Conservation (phyloP, 2,888 invertebrate genomes). For the Eudasyphora cyanicolor region DNA sequence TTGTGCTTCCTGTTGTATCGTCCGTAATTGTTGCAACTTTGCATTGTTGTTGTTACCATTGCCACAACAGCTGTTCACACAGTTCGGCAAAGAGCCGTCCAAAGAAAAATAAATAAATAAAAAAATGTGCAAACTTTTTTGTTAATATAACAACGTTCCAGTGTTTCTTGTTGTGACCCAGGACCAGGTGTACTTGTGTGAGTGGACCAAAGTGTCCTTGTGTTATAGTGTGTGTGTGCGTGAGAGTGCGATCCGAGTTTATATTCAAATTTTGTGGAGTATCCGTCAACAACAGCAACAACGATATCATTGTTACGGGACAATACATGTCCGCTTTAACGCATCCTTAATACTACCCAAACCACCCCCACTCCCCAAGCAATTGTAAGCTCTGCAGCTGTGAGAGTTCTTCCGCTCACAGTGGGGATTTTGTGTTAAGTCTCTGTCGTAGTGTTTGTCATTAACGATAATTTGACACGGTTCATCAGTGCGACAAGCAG, state of each 20-base stretch:
- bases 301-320: constrained; percentile 28
- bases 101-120: not conserved
- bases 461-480: constrained; percentile 34
- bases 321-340: constrained; percentile 16
- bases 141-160: not conserved
- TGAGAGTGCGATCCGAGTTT: constrained; percentile 3
- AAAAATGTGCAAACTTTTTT: constrained; percentile 9
- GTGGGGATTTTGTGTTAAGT: not conserved
- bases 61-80: not conserved
- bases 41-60: not conserved
- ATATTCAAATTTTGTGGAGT: constrained; percentile 47
- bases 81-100: not conserved
- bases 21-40: not conserved
- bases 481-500: not conserved
- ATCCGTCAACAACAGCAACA: constrained; percentile 41
- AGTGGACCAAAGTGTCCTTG: not conserved
- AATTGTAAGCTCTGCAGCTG: not conserved
- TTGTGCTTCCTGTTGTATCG: too few species aligned
- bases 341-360: not conserved
- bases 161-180: not conserved
- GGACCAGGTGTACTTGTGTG: not conserved
- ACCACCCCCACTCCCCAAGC: too few species aligned
- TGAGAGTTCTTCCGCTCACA: not conserved
- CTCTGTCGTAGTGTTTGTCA: constrained; percentile 23
- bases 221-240: not conserved